A percentile compares a stretch with the other conserved stretches of the same genome.
Evolutionary conservation across 2,113 vertebrate species (phyloP).

Genomic region (Dromaius novaehollandiae): DNA sequence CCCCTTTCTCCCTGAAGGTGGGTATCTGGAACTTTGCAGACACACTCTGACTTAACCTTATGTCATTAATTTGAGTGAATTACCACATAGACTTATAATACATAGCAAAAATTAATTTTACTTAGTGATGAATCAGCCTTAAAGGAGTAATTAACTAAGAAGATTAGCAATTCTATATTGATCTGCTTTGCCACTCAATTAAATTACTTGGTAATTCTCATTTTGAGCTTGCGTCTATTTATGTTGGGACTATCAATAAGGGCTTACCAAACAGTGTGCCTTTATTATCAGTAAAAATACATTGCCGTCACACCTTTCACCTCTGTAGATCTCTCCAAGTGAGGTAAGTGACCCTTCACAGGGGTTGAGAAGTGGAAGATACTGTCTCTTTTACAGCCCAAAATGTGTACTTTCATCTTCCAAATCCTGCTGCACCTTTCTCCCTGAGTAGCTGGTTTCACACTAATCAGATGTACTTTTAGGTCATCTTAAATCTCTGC

Average conservation of each 20-base stretch:
- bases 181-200: constrained; percentile 22
- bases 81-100: not conserved
- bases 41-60: not conserved
- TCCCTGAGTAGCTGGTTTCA: not conserved
- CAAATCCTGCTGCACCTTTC: not conserved
- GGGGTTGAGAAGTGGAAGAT: not conserved
- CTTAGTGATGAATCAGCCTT: not conserved
- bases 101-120: constrained; percentile 28
- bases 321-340: not conserved
- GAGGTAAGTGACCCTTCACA: not conserved
- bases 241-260: not conserved
- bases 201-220: constrained; percentile 32
- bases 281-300: not conserved
- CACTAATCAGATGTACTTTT: not conserved
- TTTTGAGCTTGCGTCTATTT: not conserved
- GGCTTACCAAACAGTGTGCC: not conserved
- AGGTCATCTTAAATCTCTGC: not conserved
- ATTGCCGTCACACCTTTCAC: not conserved
- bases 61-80: not conserved
- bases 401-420: not conserved
- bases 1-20: not conserved
- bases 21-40: not conserved
- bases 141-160: constrained; percentile 26
- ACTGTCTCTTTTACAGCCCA: not conserved
- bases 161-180: constrained; percentile 26